Evolutionary conservation across 2,888 invertebrate species (phyloP), one percentile per base, ranked within the genome.

Genomic region (Agrochola macilenta): DNA sequence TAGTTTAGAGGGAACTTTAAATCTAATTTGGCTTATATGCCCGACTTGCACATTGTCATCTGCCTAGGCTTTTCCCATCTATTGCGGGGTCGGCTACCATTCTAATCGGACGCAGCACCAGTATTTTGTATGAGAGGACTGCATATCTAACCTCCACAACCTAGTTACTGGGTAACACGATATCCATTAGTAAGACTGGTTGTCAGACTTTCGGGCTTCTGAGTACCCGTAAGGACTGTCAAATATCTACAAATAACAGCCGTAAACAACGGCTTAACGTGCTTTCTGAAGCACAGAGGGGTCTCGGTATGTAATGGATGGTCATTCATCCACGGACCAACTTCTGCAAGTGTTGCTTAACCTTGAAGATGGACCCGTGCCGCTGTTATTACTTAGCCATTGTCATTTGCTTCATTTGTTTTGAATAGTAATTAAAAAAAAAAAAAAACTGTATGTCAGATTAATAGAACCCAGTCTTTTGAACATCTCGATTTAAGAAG

Each of bases 401-500:
- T 39, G 7, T 26, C 14, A 49, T 52, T 49, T 63, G 20, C 11
- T 26, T 14, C 8, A 26, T 2, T 17, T 11, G 35, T 11, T 46
- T 14, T 20, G 5, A 26, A 23, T 12, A 26, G 2, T 46, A 2
- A 30, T 71, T 39, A 2, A 5, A 46, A 26, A 14, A n/a, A n/a
- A n/a, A n/a, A 2, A 58, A 26, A 26, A 5, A 54, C 11, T n/a
- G 57, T 17, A 20, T 74, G 69, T 4, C 54, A 80, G 69, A 61
- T 57, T 57, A 63, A 11, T 30, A 23, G 54, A 23, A 46, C 1
- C 65, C 77, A 49, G n/a, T 81, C 1, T 78, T 82, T 52, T 82
- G 82, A 46, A 83, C 76, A 12, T 93, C 94, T 3, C 89, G 91
- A 2, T 91, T 66, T 54, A 93, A 94, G 1, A 92, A 91, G 17